A percentile compares a stretch with the other conserved stretches of the same genome.
Evolutionary conservation across 2,113 vertebrate species (phyloP).

Genomic region (Erythrolamprus reginae): DNA sequence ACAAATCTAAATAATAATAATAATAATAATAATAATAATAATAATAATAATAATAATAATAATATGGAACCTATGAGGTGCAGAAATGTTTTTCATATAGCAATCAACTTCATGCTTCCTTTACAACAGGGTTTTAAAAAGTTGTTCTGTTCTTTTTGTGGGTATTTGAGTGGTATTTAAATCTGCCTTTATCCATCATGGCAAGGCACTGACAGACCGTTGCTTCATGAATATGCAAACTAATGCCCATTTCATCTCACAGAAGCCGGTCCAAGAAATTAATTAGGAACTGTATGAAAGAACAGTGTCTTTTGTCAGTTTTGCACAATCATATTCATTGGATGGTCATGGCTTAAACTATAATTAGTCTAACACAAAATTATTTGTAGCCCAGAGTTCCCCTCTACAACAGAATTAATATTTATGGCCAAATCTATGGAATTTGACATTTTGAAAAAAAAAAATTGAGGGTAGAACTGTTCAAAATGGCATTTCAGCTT

Average conservation of each 20-base stretch:
- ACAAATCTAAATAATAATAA: too few species aligned
- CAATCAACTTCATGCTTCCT: neutral
- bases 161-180: neutral
- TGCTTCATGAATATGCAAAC: neutral
- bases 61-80: neutral
- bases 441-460: neutral
- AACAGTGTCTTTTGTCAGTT: neutral
- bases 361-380: neutral
- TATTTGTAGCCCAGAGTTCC: neutral
- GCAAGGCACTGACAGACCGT: neutral
- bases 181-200: neutral
- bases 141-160: neutral
- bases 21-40: too few species aligned
- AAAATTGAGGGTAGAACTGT: neutral
- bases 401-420: neutral
- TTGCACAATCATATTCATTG: neutral
- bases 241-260: neutral
- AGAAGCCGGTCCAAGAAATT: neutral
- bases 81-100: neutral
- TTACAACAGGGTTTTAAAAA: neutral
- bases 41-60: too few species aligned
- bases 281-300: neutral
- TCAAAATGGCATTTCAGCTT: neutral
- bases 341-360: neutral
- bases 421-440: neutral